These are phyloP conservation scores for Zoroaster sp. DNA, from an alignment of 53 echinoderm and acorn worm genomes.

Conservation along the genomic window DNA sequence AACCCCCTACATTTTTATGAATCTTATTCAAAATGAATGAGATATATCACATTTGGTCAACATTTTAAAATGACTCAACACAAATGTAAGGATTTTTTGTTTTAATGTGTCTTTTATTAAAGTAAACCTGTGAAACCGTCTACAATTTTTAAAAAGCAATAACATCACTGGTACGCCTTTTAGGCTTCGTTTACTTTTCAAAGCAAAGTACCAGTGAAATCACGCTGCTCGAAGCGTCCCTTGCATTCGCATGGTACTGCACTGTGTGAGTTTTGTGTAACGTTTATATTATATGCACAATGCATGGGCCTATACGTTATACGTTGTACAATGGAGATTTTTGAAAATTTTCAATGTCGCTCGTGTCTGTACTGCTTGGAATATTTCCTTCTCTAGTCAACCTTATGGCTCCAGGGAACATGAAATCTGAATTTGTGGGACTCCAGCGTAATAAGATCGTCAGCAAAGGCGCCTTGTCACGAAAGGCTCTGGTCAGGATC, in stretches of 20 bases:
- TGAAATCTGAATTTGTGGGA: slow-evolving; percentile 94
- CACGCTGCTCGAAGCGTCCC: not conserved
- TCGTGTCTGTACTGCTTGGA: slow-evolving; percentile 37
- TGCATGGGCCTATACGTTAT: not conserved
- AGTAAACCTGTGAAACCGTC: not conserved
- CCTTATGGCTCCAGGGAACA: slow-evolving; percentile 98
- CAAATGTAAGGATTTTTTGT: too few species aligned
- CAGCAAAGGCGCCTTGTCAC: slow-evolving; percentile 69
- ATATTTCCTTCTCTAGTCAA: slow-evolving; percentile 30
- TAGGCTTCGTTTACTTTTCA: not conserved
- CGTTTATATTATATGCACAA: not conserved
- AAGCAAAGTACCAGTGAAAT: not conserved
- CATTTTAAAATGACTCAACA: too few species aligned
- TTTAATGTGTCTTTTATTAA: too few species aligned
- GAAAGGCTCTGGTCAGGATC: slow-evolving; percentile 66
- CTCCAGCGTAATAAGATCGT: slow-evolving; percentile 76
- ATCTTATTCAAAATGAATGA: not conserved
- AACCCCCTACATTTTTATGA: not conserved
- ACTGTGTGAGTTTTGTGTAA: not conserved
- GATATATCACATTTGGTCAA: too few species aligned
- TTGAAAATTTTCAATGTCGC: not conserved
- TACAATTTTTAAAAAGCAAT: not conserved
- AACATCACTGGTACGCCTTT: not conserved
- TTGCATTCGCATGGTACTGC: not conserved
- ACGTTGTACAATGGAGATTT: slow-evolving; percentile 41